Evolutionary conservation across 64 coral and sea anemone genomes (phyloP), one percentile per base, ranked within the genome.

Genomic region (Catalaphyllia jardinei): DNA sequence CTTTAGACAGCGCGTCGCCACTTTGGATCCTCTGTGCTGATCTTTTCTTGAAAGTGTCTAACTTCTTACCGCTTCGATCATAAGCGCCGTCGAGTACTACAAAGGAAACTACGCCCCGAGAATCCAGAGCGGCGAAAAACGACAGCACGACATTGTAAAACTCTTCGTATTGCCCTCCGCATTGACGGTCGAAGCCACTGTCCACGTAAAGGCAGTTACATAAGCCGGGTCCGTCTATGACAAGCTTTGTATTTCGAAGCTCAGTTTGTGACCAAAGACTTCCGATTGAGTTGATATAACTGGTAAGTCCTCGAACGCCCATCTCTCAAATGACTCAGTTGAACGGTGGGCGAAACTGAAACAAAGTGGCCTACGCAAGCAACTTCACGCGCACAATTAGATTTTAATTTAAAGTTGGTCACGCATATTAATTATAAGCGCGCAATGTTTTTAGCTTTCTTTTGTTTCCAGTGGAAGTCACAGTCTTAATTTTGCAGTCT

Each of bases 71-170:
- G 14, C 77, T 92, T 15, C 67, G 73, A 33, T 89, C 90, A 18
- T 82, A 35, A 18, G 87, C 86, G 16, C 94, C 94, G 54, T 96
- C 94, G 30, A 96, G 27, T 31, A 96, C 38, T 1, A 96, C 90
- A 87, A 64, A 92, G 3, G 90, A 57, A 6, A 92, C 75, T 11
- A 96, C 80, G 3, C 46, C 22, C 31, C 59, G 84, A 28, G 31
- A 52, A 35, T 16, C 25, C 24, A 96, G 79, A 25, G 80, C 79
- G 42, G 67, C 22, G 31, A 96, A 96, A 72, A 96, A 96, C 20
- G 73, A 72, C 62, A 69, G 27, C 11, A 89, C 73, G 25, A 38
- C 59, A 10, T 54, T 31, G 22, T 91, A 76, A 86, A 86, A 89
- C 24, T 92, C 79, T 7, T 89, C 29, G 31, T 96, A 93, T 24